Conservation (phyloP, 2,113 vertebrate species). For the Sphyrna mokarran region DNA sequence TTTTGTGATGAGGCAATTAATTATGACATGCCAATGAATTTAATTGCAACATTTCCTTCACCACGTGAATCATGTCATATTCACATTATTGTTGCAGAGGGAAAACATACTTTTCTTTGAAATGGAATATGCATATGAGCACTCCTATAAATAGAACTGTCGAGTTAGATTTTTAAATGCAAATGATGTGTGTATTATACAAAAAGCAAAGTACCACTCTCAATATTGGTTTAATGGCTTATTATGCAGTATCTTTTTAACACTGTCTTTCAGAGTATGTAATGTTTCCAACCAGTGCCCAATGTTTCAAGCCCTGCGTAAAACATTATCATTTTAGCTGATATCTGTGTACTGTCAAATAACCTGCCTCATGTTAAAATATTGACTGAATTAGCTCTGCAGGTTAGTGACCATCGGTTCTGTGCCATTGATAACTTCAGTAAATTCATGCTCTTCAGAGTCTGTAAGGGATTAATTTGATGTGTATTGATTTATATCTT, state of each 20-base stretch:
- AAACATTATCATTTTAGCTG: background rate
- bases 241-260: background rate
- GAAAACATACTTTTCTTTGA: background rate
- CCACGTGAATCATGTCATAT: background rate
- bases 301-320: background rate
- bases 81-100: background rate
- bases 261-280: background rate
- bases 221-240: background rate
- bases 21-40: background rate
- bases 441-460: background rate
- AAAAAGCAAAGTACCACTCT: background rate
- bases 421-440: background rate
- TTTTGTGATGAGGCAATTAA: background rate
- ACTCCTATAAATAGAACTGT: background rate
- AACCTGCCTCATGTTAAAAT: background rate
- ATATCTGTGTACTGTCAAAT: background rate
- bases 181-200: background rate
- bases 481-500: constrained; percentile 19
- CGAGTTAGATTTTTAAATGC: constrained; percentile 3
- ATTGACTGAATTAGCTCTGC: background rate
- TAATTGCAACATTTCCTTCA: background rate
- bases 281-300: background rate
- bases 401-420: background rate
- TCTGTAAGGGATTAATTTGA: background rate
- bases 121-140: background rate